Evolutionary conservation across 2,797 vertebrate species (phyloP).

Genomic region (Pipistrellus pygmaeus): DNA sequence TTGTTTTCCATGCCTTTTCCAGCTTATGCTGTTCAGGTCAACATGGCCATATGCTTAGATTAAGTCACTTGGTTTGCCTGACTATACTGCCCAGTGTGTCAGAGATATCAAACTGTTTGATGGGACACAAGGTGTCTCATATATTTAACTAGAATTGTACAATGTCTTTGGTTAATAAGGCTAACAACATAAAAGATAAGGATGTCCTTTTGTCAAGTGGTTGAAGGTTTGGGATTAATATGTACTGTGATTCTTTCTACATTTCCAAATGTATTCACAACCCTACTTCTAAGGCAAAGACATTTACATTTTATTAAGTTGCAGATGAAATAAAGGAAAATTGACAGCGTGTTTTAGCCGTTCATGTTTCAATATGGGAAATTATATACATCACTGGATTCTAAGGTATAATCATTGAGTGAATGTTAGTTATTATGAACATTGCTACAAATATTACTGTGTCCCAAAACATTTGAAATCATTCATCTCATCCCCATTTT

Average conservation of each 20-base stretch:
- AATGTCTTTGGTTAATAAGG: constrained; percentile 1
- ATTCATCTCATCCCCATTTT: background rate
- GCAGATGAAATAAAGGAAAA: constrained; percentile 52
- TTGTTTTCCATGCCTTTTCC: background rate
- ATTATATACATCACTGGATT: constrained; percentile 1
- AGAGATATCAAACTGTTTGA: background rate
- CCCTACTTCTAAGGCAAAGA: background rate
- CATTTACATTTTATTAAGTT: constrained; percentile 44
- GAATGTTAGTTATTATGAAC: constrained; percentile 6
- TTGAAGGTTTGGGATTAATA: constrained; percentile 5
- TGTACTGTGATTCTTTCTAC: background rate
- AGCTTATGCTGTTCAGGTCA: background rate
- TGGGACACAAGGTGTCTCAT: background rate
- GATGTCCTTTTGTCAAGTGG: constrained; percentile 18
- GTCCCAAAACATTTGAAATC: constrained; percentile 45
- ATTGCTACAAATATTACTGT: constrained; percentile 41
- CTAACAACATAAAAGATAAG: background rate
- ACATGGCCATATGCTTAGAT: background rate
- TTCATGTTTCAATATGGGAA: constrained; percentile 37
- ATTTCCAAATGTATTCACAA: background rate
- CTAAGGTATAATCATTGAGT: constrained; percentile 25
- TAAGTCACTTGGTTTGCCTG: background rate
- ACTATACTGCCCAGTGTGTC: background rate
- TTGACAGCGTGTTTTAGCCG: background rate
- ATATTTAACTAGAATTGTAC: constrained; percentile 20